Base-by-base conservation (phyloP, 92 coral and sea anemone species). In the Epizoanthus stellaris region DNA sequence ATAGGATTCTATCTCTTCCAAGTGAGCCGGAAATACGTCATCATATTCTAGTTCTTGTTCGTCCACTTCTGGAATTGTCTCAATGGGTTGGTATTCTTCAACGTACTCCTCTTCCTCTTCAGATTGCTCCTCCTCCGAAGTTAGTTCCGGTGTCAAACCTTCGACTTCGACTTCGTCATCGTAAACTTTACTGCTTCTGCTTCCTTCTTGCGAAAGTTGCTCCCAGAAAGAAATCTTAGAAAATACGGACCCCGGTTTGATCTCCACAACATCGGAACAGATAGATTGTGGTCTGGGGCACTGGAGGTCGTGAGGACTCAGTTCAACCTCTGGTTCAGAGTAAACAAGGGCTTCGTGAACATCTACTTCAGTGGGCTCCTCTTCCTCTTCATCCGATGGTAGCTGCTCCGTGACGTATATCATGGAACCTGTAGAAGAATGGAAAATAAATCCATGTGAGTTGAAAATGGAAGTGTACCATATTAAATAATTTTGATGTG, bases 1-100 rank as follows among this genome's bases (percentile, higher is more conserved):
- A 20, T 42, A 63, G 0, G 71, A 62, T 59, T 79, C 83, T 43
- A 59, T 63, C 52, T 86, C 85, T 75, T 94, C 98, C 58, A 84
- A 74, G 76, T 94, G 98, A 64, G 95, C 93, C 71, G 92, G 98
- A 85, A 94, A 94, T 25, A 94, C 92, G 85, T 94, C 98, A 42
- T 94, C 98, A 82, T 73, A 94, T 76, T 94, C 98, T 68, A 94
- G 90, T 25, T 79, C 83, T 23, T 79, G 83, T 79, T 79, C 83
- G 17, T 79, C 83, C 49, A 79, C 83, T 79, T 79, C 83, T 38
- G 62, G 83, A 45, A 79, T 79, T 45, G 83, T 79, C 43, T 79
- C 83, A 36, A 79, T 79, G 4, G 73, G 61, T 82, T 94, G 93
- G 81, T 93, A 90, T 34, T 88, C 95, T 3, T 86, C 82, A 42